Percentiles rank a stretch among this genome's conserved stretches.
Conservation (phyloP, 2,797 vertebrate species). For the Spinus olivaceus region DNA sequence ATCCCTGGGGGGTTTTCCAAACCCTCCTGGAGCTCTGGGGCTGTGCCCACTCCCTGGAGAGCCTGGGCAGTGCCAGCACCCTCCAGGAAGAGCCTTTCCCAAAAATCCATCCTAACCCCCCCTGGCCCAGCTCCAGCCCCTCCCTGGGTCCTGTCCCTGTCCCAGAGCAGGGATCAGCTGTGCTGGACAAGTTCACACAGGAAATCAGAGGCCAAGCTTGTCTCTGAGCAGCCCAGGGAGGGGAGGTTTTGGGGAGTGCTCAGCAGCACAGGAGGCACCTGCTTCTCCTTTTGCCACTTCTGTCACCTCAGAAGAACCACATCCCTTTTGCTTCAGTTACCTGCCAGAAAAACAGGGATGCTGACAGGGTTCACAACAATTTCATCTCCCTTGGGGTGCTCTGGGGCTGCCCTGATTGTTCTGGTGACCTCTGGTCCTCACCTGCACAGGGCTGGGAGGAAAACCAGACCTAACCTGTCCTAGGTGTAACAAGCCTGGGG, state of each 20-base stretch:
- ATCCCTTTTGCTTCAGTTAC: not conserved
- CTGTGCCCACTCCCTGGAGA: not conserved
- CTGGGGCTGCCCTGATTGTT: not conserved
- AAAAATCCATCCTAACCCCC: fast-evolving
- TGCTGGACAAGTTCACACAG: not conserved
- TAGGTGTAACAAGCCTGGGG: not conserved
- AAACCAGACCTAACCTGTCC: fast-evolving
- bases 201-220: not conserved
- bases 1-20: not conserved
- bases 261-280: fast-evolving
- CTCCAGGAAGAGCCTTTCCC: not conserved
- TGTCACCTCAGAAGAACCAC: not conserved
- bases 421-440: not conserved
- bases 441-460: not conserved
- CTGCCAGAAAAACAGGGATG: not conserved
- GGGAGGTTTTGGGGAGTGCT: not conserved
- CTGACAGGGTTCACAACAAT: not conserved
- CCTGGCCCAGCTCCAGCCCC: fast-evolving
- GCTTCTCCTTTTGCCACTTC: not conserved
- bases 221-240: not conserved
- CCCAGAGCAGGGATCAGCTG: not conserved
- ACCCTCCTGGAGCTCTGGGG: not conserved
- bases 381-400: not conserved
- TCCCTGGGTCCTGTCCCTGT: not conserved
- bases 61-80: not conserved